phyloP scores from a whole-genome alignment of 2,113 vertebrate genomes.

The Zootoca vivipara region DNA sequence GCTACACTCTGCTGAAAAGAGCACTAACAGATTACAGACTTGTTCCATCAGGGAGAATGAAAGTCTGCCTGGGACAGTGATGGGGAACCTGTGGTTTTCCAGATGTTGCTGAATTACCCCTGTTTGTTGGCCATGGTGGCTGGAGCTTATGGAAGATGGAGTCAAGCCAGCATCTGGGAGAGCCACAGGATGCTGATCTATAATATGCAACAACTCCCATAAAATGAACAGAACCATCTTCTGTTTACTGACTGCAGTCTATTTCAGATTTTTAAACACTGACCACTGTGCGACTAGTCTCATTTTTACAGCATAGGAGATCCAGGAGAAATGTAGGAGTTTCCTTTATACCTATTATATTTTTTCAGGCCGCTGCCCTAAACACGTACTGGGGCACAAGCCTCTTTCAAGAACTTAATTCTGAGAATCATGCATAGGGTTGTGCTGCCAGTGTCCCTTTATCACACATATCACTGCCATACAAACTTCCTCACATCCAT shows the following conservation, averaged over 20 bases:
- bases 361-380: neutral
- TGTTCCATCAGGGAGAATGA: too few species aligned
- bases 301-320: neutral
- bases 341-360: neutral
- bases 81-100: too few species aligned
- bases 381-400: neutral
- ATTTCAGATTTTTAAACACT: neutral
- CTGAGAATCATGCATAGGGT: neutral
- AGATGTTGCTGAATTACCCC: too few species aligned
- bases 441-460: neutral
- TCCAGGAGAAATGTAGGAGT: neutral
- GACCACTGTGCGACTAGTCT: neutral
- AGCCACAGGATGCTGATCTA: too few species aligned
- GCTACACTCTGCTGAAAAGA: too few species aligned
- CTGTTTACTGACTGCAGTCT: neutral
- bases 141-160: too few species aligned
- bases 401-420: neutral
- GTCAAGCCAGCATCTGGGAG: too few species aligned
- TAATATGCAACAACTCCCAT: too few species aligned
- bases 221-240: neutral
- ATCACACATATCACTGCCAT: too few species aligned
- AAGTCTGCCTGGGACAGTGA: too few species aligned
- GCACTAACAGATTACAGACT: neutral
- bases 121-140: too few species aligned
- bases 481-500: too few species aligned